A percentile compares a stretch with the other conserved stretches of the same genome.
These are phyloP conservation scores for Oscheius onirici DNA, from an alignment of 2,888 invertebrate genomes.

Conservation along the genomic window DNA sequence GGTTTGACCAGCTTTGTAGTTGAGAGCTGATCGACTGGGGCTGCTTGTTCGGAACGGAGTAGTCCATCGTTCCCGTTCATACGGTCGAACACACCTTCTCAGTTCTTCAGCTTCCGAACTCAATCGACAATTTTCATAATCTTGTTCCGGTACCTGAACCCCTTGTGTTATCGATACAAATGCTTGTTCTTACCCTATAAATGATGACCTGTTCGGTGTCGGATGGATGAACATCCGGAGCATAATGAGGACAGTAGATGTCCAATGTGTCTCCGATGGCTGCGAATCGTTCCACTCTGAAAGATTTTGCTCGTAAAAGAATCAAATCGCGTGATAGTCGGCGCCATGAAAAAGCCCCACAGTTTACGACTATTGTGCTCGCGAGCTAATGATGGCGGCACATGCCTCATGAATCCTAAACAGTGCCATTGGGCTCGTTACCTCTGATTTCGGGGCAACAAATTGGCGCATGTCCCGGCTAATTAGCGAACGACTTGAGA, in stretches of 20 bases:
- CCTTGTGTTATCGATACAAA: background rate
- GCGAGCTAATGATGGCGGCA: background rate
- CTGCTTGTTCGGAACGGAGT: slow-evolving; percentile 49
- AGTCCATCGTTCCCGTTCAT: slow-evolving; percentile 49
- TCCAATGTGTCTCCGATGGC: slow-evolving; percentile 58
- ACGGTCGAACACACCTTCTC: slow-evolving; percentile 50
- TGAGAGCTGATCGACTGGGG: slow-evolving; percentile 54
- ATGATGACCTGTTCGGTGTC: slow-evolving; percentile 55
- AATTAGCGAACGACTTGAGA: slow-evolving; percentile 21
- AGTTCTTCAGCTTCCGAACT: slow-evolving; percentile 47
- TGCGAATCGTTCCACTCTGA: slow-evolving; percentile 54
- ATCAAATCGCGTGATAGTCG: slow-evolving; percentile 8
- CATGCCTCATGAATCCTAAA: slow-evolving; percentile 14
- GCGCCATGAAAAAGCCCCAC: slow-evolving; percentile 6
- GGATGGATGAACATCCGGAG: slow-evolving; percentile 34
- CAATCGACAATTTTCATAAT: slow-evolving; percentile 53
- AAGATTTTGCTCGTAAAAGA: slow-evolving; percentile 23
- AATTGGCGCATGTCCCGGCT: background rate
- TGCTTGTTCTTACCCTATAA: slow-evolving; percentile 42
- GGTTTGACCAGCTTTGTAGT: slow-evolving; percentile 51
- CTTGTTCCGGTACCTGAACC: slow-evolving; percentile 44
- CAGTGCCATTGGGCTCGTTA: slow-evolving; percentile 5
- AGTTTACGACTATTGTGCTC: slow-evolving; percentile 27
- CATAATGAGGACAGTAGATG: slow-evolving; percentile 53
- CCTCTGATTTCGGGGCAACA: background rate